Percentiles rank a stretch among this genome's conserved stretches.
Evolutionary conservation across 2,113 vertebrate genomes (phyloP).

Genomic region (Perognathus longimembris): DNA sequence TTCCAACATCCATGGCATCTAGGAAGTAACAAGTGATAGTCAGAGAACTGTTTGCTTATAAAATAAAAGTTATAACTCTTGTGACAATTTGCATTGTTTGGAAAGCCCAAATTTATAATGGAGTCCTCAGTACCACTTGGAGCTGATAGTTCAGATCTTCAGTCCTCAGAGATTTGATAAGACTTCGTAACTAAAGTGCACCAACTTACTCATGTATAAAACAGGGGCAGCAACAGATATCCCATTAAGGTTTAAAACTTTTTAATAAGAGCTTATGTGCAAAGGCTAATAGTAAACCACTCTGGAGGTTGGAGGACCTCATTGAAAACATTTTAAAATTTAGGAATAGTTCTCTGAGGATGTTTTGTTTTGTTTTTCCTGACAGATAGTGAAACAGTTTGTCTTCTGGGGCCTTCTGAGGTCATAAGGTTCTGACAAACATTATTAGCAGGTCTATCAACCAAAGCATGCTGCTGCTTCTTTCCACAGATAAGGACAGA

Average conservation of each 20-base stretch:
- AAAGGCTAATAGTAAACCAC: slow-evolving; percentile 14
- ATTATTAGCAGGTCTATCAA: background rate
- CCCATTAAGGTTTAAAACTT: background rate
- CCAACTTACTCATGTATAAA: background rate
- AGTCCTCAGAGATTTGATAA: slow-evolving; percentile 18
- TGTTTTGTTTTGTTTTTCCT: slow-evolving; percentile 20
- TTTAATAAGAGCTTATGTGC: background rate
- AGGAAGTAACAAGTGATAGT: slow-evolving; percentile 57
- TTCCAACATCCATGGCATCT: slow-evolving; percentile 23
- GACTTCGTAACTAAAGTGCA: background rate
- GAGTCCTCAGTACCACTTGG: background rate
- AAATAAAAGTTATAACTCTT: background rate
- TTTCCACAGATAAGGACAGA: background rate
- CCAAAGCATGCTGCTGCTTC: background rate
- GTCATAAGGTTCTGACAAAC: background rate
- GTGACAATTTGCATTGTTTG: background rate
- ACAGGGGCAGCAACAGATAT: background rate
- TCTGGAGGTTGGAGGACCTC: background rate
- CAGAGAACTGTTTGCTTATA: background rate
- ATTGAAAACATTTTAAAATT: background rate
- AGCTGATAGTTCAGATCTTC: background rate
- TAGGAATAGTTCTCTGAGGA: background rate
- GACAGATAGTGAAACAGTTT: background rate
- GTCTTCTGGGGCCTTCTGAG: slow-evolving; percentile 3
- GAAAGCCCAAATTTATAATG: background rate